Evolutionary conservation across 1,140 invertebrate genomes (phyloP).

Genomic region (Neuroterus valhalla): DNA sequence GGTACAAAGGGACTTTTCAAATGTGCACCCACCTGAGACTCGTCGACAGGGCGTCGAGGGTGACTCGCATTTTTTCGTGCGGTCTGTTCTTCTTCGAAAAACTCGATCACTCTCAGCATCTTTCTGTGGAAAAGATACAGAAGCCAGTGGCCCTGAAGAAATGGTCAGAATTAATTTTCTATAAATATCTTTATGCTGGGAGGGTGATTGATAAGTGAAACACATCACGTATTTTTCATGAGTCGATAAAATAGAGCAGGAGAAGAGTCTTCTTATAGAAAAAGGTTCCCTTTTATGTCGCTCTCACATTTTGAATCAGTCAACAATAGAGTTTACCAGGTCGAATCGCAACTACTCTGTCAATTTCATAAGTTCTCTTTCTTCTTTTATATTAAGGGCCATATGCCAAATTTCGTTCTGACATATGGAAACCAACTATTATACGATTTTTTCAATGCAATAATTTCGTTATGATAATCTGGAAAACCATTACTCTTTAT

Average conservation of each 20-base stretch:
- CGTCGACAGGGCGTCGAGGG: too few relatives aligned
- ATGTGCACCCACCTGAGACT: conserved; percentile 6
- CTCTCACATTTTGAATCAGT: background rate
- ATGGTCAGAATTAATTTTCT: conserved; percentile 8
- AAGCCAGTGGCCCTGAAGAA: background rate
- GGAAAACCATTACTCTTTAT: background rate
- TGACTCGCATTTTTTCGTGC: conserved; percentile 26
- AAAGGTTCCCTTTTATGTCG: background rate
- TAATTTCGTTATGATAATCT: conserved; percentile 1
- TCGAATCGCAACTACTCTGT: conserved; percentile 25
- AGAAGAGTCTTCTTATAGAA: background rate
- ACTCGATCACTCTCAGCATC: background rate
- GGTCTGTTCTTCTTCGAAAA: conserved; percentile 14
- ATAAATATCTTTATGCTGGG: background rate
- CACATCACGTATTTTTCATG: conserved; percentile 2
- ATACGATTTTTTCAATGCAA: background rate
- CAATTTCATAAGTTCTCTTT: conserved; percentile 5
- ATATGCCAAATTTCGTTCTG: conserved; percentile 11
- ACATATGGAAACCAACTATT: background rate
- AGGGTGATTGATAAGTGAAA: background rate
- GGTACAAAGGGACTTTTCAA: background rate
- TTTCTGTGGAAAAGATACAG: background rate
- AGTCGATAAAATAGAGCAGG: background rate
- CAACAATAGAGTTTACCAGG: conserved; percentile 22
- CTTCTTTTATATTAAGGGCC: background rate